Percentiles rank a stretch among this genome's conserved stretches.
These are phyloP conservation scores for Callipepla squamata DNA, from an alignment of 2,113 vertebrate species.

Conservation along the genomic window DNA sequence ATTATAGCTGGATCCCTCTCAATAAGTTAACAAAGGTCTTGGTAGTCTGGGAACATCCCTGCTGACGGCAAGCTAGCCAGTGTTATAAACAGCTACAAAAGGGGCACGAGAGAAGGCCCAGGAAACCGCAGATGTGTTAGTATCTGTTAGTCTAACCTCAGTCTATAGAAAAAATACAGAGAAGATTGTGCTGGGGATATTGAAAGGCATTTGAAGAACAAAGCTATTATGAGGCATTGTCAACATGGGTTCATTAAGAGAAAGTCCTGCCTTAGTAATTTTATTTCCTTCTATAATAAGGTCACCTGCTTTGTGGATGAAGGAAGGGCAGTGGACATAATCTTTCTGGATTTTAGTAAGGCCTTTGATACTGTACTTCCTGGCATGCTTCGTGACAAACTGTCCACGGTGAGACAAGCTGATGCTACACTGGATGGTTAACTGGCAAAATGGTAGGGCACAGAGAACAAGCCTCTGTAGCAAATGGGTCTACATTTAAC, in stretches of 20 bases:
- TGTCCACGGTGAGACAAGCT: background rate
- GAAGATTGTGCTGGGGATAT: background rate
- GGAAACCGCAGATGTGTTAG: background rate
- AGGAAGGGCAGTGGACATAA: background rate
- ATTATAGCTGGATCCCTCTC: background rate
- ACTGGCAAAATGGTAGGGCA: background rate
- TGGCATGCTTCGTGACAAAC: background rate
- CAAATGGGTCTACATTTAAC: background rate
- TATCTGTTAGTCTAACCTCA: background rate
- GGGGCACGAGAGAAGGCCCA: background rate
- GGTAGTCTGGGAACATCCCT: background rate
- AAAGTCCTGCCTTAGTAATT: background rate
- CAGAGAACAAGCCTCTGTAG: background rate
- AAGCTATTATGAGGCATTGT: background rate
- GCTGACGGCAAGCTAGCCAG: background rate
- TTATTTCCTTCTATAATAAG: background rate
- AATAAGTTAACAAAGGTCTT: background rate
- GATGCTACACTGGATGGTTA: background rate
- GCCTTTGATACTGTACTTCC: background rate
- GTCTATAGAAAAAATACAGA: background rate
- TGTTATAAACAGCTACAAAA: background rate
- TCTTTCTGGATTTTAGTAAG: background rate
- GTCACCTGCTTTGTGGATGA: background rate
- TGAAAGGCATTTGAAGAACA: background rate
- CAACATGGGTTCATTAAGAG: background rate